Evolutionary conservation across 2,797 vertebrate species (phyloP).

Genomic region (Protonibea diacanthus): DNA sequence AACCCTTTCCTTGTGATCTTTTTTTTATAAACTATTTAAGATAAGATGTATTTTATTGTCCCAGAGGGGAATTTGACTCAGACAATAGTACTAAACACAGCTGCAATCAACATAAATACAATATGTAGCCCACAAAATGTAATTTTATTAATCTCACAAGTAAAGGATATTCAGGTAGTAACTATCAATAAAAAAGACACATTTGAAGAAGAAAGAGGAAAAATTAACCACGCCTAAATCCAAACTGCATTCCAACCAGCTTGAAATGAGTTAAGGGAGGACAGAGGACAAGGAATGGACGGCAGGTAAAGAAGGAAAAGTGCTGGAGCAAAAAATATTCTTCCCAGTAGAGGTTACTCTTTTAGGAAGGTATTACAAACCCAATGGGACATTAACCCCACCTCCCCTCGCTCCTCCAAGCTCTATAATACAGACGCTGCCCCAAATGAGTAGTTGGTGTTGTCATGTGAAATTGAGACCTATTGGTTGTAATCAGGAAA

Average conservation of each 20-base stretch:
- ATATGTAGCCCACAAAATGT: no score
- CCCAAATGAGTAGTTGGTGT: slow-evolving; percentile 75
- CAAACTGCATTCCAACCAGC: slow-evolving; percentile 1
- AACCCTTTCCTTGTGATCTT: no score
- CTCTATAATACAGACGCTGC: slow-evolving; percentile 67
- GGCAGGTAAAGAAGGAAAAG: slow-evolving; percentile 23
- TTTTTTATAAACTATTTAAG: no score
- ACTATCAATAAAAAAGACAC: slow-evolving; percentile 1
- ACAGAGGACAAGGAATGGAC: slow-evolving; percentile 17
- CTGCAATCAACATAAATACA: no score
- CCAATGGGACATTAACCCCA: slow-evolving; percentile 65
- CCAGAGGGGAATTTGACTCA: no score
- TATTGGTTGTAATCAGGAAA: slow-evolving; percentile 83
- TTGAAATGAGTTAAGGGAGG: not conserved
- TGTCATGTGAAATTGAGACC: slow-evolving; percentile 82
- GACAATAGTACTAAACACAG: no score
- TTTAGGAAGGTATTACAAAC: slow-evolving; percentile 61
- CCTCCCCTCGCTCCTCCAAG: slow-evolving; percentile 44
- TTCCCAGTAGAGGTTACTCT: slow-evolving; percentile 54
- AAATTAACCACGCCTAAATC: not conserved
- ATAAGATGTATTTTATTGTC: no score
- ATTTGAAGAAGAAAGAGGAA: no score
- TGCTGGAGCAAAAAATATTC: slow-evolving; percentile 47
- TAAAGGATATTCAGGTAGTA: not conserved
- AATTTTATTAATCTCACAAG: slow-evolving; percentile 10